Evolutionary conservation across 1,140 invertebrate species (phyloP).

Genomic region (Yoshiicerus persimilis): DNA sequence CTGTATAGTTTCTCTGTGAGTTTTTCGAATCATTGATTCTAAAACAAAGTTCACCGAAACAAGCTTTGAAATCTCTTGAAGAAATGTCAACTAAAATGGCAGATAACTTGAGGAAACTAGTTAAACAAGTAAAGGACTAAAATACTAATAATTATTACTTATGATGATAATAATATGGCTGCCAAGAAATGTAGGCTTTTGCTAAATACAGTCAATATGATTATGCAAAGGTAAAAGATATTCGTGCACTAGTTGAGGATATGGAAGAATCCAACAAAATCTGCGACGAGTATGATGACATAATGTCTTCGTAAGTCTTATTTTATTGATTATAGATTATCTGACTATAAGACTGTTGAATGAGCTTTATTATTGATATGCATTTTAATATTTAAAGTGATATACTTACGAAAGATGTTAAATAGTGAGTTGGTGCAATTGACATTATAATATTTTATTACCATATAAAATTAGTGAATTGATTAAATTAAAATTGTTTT

Average conservation of each 20-base stretch:
- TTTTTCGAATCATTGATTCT: conserved; percentile 94
- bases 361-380: background rate
- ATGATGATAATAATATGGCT: too few species aligned
- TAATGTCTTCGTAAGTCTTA: conserved; percentile 37
- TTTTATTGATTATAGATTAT: too few species aligned
- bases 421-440: too few species aligned
- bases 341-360: background rate
- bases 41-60: conserved; percentile 93
- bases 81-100: conserved; percentile 89
- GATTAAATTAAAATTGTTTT: too few species aligned
- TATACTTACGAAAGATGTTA: too few species aligned
- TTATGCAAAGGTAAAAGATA: conserved; percentile 35
- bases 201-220: too few species aligned
- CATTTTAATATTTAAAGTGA: too few species aligned
- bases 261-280: conserved; percentile 35
- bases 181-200: too few species aligned
- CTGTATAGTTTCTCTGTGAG: conserved; percentile 76
- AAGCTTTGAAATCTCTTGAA: conserved; percentile 96
- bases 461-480: too few species aligned
- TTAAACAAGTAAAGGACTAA: conserved; percentile 73
- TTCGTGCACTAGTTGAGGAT: conserved; percentile 41
- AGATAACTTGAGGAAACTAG: conserved; percentile 85
- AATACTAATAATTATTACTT: background rate
- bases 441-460: too few species aligned
- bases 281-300: conserved; percentile 46